Evolutionary conservation across 30 jellyfish, hydroid and myxozoan species (phyloP).

Genomic region (Pseudorhiza aurosa): DNA sequence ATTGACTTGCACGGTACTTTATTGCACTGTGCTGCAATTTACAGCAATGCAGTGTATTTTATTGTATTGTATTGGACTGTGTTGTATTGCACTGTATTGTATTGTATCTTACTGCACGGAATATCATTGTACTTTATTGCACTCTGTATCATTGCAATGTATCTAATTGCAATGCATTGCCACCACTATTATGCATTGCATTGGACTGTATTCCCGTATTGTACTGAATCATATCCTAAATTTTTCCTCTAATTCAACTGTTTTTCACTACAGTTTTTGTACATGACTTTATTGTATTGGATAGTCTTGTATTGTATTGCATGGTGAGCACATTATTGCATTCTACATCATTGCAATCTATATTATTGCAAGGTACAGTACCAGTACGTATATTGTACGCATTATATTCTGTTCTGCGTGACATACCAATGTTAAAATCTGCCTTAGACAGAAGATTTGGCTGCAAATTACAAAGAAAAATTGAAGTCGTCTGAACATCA

Average conservation of each 20-base stretch:
- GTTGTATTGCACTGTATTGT: background rate
- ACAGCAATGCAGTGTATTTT: background rate
- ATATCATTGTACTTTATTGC: background rate
- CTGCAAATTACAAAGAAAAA: constrained; percentile 14
- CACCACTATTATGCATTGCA: background rate
- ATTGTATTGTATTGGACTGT: background rate
- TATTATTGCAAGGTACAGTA: too few species aligned
- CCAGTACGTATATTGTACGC: too few species aligned
- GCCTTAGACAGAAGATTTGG: constrained; percentile 26
- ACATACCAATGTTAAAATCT: background rate
- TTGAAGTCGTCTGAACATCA: constrained; percentile 30
- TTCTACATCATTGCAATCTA: too few species aligned
- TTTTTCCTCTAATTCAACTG: too few species aligned
- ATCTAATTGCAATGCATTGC: background rate
- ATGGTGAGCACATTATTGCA: background rate
- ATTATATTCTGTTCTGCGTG: too few species aligned
- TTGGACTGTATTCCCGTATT: background rate
- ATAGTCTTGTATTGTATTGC: background rate
- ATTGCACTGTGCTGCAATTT: background rate
- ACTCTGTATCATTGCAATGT: background rate
- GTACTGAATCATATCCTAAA: background rate
- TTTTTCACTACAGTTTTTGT: too few species aligned
- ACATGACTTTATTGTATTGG: background rate
- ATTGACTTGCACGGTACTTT: background rate
- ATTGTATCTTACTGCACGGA: background rate